phyloP scores from a whole-genome alignment of 2,888 invertebrate genomes.

The Gibbula magus region DNA sequence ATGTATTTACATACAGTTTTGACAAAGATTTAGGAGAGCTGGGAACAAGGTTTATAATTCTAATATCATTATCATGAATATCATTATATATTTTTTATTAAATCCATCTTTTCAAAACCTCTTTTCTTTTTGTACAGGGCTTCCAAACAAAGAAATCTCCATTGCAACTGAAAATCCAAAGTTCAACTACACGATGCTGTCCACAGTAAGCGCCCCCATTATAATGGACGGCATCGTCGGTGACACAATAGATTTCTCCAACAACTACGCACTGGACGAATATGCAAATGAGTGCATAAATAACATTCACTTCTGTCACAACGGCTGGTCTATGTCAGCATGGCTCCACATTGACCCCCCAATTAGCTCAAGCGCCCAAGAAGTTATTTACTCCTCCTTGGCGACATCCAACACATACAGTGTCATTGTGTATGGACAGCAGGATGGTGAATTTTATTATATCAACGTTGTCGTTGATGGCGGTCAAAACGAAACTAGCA shows the following conservation, averaged over 20 bases:
- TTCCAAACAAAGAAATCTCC: not conserved
- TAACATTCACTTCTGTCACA: conserved; percentile 41
- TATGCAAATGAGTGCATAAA: conserved; percentile 35
- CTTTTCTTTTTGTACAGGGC: not conserved
- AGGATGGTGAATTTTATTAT: not conserved
- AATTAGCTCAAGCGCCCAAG: not conserved
- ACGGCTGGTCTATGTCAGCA: conserved; percentile 34
- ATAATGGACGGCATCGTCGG: not conserved
- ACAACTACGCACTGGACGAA: not conserved
- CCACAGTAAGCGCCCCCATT: not conserved
- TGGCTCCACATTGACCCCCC: conserved; percentile 32
- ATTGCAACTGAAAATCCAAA: not conserved
- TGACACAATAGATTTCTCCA: not conserved
- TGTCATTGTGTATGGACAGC: conserved; percentile 16
- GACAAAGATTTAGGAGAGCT: too few relatives aligned
- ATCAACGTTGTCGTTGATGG: not conserved
- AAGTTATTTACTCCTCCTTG: not conserved
- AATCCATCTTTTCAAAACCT: too few relatives aligned
- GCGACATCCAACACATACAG: not conserved
- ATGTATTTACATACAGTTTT: too few relatives aligned
- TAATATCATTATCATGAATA: too few relatives aligned
- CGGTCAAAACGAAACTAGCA: not conserved
- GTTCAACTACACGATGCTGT: not conserved
- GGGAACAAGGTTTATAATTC: too few relatives aligned
- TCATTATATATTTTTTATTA: too few relatives aligned